A percentile compares a stretch with the other conserved stretches of the same genome.
phyloP scores from a whole-genome alignment of 2,888 invertebrate species.

The Polyploca ridens region DNA sequence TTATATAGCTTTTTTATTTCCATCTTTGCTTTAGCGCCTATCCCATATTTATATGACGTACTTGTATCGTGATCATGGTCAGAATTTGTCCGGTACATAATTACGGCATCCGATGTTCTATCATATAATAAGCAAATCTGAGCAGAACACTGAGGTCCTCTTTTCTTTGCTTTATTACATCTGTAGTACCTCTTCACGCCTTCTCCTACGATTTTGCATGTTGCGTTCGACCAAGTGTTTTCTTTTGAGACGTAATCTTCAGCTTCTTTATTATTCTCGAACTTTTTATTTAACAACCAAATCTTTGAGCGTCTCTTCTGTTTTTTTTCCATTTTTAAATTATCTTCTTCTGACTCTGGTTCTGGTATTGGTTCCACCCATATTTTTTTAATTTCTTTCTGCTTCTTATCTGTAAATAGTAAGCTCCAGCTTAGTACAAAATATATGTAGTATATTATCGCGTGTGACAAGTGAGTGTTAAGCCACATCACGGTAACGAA shows the following conservation, averaged over 20 bases:
- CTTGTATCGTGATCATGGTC: not conserved
- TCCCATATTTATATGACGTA: not conserved
- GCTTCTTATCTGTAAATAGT: not conserved
- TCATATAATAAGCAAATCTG: not conserved
- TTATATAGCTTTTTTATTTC: not conserved
- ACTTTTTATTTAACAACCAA: not conserved
- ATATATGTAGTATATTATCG: no score
- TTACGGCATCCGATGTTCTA: not conserved
- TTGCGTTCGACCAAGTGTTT: not conserved
- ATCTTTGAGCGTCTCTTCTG: not conserved
- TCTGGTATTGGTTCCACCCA: not conserved
- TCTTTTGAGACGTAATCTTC: not conserved
- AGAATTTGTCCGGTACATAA: not conserved
- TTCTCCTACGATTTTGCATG: not conserved
- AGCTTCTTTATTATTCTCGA: not conserved
- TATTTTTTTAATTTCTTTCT: not conserved
- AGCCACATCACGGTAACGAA: no score
- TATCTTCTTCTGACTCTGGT: not conserved
- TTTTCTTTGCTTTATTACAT: conserved; percentile 12
- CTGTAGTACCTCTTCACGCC: conserved; percentile 10
- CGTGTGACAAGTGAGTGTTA: no score
- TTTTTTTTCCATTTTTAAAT: not conserved
- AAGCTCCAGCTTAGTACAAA: conserved; percentile 15
- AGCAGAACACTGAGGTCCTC: conserved; percentile 9
- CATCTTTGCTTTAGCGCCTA: not conserved